These are phyloP conservation scores for Salpingus planirostris DNA, from an alignment of 2,888 invertebrate genomes.

Conservation along the genomic window DNA sequence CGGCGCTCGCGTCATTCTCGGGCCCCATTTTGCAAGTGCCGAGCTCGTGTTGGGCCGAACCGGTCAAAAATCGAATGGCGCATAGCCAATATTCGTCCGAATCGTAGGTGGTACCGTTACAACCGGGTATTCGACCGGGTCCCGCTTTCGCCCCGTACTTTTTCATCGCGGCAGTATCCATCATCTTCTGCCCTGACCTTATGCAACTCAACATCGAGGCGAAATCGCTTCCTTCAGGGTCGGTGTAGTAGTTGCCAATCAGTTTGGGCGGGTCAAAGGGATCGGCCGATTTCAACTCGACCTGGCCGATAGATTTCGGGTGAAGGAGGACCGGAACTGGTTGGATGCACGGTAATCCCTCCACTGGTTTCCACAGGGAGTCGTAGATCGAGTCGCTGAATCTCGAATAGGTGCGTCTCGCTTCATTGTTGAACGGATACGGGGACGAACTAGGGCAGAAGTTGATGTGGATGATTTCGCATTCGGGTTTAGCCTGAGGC, in stretches of 20 bases:
- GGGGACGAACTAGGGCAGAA: conserved; percentile 57
- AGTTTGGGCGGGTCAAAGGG: conserved; percentile 63
- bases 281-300: conserved; percentile 58
- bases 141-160: conserved; percentile 40
- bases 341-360: conserved; percentile 42
- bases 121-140: conserved; percentile 44
- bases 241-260: conserved; percentile 70
- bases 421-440: conserved; percentile 37
- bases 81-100: conserved; percentile 45
- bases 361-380: conserved; percentile 46
- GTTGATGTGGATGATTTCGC: no score
- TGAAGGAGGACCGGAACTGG: conserved; percentile 51
- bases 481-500: neutral
- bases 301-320: conserved; percentile 60
- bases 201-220: conserved; percentile 26
- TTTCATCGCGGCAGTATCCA: conserved; percentile 42
- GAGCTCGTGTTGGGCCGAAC: conserved; percentile 43
- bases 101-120: conserved; percentile 32
- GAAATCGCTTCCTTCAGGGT: conserved; percentile 46
- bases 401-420: conserved; percentile 40
- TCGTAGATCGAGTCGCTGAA: conserved; percentile 48
- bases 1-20: conserved; percentile 40
- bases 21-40: conserved; percentile 49
- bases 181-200: conserved; percentile 44
- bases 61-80: conserved; percentile 38